Evolutionary conservation across 1,140 invertebrate species (phyloP).

Genomic region (Amphibalanus amphitrite): DNA sequence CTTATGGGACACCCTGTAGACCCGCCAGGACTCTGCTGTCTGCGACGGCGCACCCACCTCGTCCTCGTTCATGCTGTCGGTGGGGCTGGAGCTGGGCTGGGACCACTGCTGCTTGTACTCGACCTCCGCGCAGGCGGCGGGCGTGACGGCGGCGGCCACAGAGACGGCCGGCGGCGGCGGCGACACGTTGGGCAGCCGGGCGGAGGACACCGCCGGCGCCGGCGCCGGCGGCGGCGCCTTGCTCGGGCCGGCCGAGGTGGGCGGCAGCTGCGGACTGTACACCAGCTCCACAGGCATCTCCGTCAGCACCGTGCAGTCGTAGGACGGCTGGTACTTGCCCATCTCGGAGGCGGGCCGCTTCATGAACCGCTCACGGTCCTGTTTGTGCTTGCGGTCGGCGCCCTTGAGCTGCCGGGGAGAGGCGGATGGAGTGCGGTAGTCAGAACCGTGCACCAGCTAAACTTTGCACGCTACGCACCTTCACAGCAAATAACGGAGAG

Average conservation of each 20-base stretch:
- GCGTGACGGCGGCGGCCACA: no score
- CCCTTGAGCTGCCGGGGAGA: slow-evolving; percentile 38
- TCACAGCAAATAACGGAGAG: no score
- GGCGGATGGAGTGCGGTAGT: no score
- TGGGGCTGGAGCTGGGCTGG: slow-evolving; percentile 7
- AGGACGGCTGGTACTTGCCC: slow-evolving; percentile 88
- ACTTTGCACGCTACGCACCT: no score
- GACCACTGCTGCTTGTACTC: slow-evolving; percentile 6
- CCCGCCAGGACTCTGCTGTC: no score
- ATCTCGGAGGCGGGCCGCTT: slow-evolving; percentile 66
- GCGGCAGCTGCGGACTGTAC: background rate
- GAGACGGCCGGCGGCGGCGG: no score
- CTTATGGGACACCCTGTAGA: background rate
- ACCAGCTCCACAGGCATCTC: slow-evolving; percentile 29
- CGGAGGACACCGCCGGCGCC: no score
- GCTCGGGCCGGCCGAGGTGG: no score
- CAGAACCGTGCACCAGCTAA: no score
- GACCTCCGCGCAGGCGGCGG: background rate
- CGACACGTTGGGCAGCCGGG: background rate
- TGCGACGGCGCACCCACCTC: no score
- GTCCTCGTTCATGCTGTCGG: background rate
- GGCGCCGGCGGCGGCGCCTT: no score
- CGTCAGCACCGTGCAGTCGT: slow-evolving; percentile 82
- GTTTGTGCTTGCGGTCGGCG: slow-evolving; percentile 92
- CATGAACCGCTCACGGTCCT: slow-evolving; percentile 86